phyloP scores from a whole-genome alignment of 2,888 invertebrate species.

The Drosophila pegasa region DNA sequence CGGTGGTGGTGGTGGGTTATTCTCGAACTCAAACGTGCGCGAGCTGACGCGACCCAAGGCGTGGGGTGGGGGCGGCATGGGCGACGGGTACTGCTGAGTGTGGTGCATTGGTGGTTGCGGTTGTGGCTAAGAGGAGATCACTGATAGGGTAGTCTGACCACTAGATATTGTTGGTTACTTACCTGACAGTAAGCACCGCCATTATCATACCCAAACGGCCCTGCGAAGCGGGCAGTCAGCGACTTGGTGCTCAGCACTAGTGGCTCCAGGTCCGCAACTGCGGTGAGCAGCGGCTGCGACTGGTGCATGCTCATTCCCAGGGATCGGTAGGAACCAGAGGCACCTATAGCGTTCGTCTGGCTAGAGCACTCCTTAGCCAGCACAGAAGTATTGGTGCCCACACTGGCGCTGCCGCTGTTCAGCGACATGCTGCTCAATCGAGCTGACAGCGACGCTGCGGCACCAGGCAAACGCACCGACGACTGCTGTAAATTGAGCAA shows the following conservation, averaged over 20 bases:
- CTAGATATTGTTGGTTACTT: not conserved
- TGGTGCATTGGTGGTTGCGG: constrained; percentile 59
- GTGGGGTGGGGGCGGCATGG: constrained; percentile 82
- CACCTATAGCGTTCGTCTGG: constrained; percentile 54
- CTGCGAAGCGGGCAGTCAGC: constrained; percentile 69
- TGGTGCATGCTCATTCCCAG: constrained; percentile 65
- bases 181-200: constrained; percentile 78
- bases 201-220: constrained; percentile 76
- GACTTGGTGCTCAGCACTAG: constrained; percentile 54
- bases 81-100: constrained; percentile 75
- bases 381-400: constrained; percentile 67
- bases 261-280: constrained; percentile 57
- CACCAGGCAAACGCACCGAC: constrained; percentile 40
- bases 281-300: constrained; percentile 56
- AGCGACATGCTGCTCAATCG: constrained; percentile 66
- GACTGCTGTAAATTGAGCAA: constrained; percentile 7
- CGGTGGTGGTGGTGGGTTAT: constrained; percentile 75
- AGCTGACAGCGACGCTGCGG: constrained; percentile 36
- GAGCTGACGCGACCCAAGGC: constrained; percentile 77
- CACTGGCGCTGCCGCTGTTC: constrained; percentile 53
- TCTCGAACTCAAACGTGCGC: constrained; percentile 79
- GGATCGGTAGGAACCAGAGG: constrained; percentile 50
- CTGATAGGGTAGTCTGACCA: too few species aligned
- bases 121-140: constrained; percentile 35
- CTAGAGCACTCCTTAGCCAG: constrained; percentile 74